Conservation (phyloP, 2,888 invertebrate genomes). For the Petrophora chlorosata region DNA sequence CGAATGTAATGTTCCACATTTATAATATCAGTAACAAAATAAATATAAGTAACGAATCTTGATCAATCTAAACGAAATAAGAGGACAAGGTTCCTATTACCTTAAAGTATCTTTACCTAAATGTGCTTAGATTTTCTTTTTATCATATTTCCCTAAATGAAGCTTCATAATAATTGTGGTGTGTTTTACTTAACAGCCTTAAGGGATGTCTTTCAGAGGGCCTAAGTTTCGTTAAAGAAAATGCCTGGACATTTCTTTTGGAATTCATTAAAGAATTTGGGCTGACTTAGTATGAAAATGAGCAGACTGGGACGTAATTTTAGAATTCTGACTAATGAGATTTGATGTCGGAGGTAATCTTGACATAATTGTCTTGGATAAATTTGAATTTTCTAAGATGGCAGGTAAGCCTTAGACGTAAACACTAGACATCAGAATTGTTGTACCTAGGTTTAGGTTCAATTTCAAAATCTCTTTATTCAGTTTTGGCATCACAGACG, state of each 20-base stretch:
- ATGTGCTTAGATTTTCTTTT: conserved; percentile 13
- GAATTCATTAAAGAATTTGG: background rate
- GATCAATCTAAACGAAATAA: conserved; percentile 1
- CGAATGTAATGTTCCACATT: too few relatives aligned
- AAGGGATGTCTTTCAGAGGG: conserved; percentile 3
- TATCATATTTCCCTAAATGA: conserved; percentile 6
- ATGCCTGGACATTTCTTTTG: background rate
- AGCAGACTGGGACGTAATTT: background rate
- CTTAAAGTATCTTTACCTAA: background rate
- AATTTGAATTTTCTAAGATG: too few relatives aligned
- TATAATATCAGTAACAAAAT: too few relatives aligned
- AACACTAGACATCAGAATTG: too few relatives aligned
- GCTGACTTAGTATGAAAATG: background rate
- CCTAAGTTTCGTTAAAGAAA: conserved; percentile 3
- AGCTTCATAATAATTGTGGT: conserved; percentile 12
- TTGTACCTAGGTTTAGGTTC: too few relatives aligned
- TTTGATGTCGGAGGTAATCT: background rate
- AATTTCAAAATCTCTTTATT: too few relatives aligned
- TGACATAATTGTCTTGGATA: too few relatives aligned
- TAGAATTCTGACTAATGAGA: background rate
- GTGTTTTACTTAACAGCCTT: conserved; percentile 13
- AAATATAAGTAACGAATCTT: too few relatives aligned
- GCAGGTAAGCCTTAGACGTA: too few relatives aligned
- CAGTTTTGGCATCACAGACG: too few relatives aligned
- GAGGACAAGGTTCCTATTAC: too few relatives aligned